A percentile compares a stretch with the other conserved stretches of the same genome.
phyloP scores from a whole-genome alignment of 1,140 invertebrate genomes.

The Cyphomyrmex costatus region DNA sequence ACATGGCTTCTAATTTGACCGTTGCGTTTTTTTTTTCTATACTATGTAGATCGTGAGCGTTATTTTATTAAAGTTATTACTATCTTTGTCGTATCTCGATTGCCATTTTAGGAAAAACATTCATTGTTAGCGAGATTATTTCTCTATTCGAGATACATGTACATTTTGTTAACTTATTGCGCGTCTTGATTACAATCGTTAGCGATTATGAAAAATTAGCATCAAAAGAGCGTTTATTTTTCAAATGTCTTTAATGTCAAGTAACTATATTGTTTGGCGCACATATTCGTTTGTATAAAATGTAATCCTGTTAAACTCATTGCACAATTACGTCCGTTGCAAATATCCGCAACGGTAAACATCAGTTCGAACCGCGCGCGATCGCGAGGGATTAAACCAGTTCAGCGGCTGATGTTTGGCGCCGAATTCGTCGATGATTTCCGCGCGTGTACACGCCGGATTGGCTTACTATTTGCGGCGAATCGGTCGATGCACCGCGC shows the following conservation, averaged over 20 bases:
- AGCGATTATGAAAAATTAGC: neutral
- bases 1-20: slow-evolving; percentile 1
- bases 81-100: neutral
- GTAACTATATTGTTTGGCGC: neutral
- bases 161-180: neutral
- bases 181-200: neutral
- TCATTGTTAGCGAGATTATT: neutral
- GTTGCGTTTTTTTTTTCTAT: neutral
- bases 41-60: neutral
- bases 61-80: neutral
- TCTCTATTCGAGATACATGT: neutral
- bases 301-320: slow-evolving; percentile 51
- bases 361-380: slow-evolving; percentile 31
- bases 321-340: slow-evolving; percentile 57
- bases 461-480: slow-evolving; percentile 15
- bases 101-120: neutral
- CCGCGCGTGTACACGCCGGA: slow-evolving; percentile 38
- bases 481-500: slow-evolving; percentile 23
- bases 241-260: slow-evolving; percentile 10
- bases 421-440: slow-evolving; percentile 56
- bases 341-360: slow-evolving; percentile 47
- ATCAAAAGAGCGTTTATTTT: neutral
- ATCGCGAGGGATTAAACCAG: slow-evolving; percentile 49
- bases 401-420: slow-evolving; percentile 32
- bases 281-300: slow-evolving; percentile 15